Evolutionary conservation across 37 sponge, comb jelly and placozoan species (phyloP), one percentile per base, ranked within the genome.

Genomic region (Theonella swinhoei): DNA sequence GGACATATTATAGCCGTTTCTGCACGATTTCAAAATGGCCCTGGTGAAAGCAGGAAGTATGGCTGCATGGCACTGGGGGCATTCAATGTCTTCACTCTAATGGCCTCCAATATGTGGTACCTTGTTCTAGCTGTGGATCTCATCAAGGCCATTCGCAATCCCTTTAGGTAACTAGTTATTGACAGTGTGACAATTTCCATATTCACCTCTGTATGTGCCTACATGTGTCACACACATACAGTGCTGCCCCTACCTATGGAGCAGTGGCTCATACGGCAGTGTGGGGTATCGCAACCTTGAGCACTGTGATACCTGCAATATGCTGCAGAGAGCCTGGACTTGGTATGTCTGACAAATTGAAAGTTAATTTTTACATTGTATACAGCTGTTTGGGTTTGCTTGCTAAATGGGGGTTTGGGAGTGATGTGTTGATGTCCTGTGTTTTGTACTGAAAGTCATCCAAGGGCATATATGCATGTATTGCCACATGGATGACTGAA

Each of bases 121-220:
- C 36, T 80, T 17, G 64, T 89, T 14, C 83, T 95, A 22, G 88
- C 90, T 0, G 62, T 86, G 38, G 93, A 95, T 43, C 78, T 95
- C 58, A 37, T 83, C 23, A 75, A 75, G 3, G 93, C 93, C 38
- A 92, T 95, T 19, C 72, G 90, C 26, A 95, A 92, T 43, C 96
- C 96, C 0, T 95, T 95, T 77, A 89, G 85, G 96, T 95, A 43
- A 42, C 72, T 58, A 68, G 58, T 31, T n/a, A n/a, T n/a, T n/a
- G n/a, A n/a, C n/a, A n/a, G n/a, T 47, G 54, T 47, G 30, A 65
- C 40, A 34, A n/a, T 78, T 32, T 3, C 11, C 3, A 42, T 8
- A 7, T 2, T 11, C 4, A 4, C 22, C 1, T 28, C 7, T 3
- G n/a, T 26, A 41, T 42, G 42, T 41, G 26, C 2, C 1, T 11